Conservation (phyloP, 2,888 invertebrate species). For the Drosophila kuntzei region DNA sequence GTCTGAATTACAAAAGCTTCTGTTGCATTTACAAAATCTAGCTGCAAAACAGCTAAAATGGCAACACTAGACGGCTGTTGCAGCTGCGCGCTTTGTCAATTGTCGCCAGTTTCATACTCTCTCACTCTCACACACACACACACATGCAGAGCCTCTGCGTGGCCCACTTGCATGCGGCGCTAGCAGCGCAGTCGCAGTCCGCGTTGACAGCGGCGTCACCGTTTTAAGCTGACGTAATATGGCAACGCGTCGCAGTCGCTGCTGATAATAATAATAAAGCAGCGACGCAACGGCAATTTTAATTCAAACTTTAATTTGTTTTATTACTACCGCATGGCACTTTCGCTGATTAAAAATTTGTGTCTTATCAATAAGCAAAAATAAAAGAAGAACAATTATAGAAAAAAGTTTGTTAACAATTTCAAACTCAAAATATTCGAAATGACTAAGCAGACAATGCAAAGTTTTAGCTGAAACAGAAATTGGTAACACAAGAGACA, state of each 20-base stretch:
- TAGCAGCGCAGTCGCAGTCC: constrained; percentile 41
- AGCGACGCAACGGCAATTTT: constrained; percentile 32
- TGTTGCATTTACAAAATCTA: neutral
- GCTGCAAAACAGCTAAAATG: neutral
- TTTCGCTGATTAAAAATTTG: constrained; percentile 53
- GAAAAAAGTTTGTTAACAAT: constrained; percentile 24
- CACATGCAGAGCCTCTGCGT: constrained; percentile 28
- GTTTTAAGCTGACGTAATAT: constrained; percentile 52
- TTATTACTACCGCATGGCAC: constrained; percentile 39
- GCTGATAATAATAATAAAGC: constrained; percentile 44
- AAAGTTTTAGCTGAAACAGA: constrained; percentile 12
- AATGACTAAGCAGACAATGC: constrained; percentile 8
- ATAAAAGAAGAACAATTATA: neutral
- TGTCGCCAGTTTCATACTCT: neutral
- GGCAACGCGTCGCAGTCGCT: constrained; percentile 31
- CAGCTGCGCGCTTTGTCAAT: constrained; percentile 46
- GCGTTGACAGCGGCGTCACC: constrained; percentile 16
- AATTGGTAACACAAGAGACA: constrained; percentile 7
- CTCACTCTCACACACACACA: constrained; percentile 1
- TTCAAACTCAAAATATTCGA: constrained; percentile 18
- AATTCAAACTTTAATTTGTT: constrained; percentile 27
- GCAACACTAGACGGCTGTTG: constrained; percentile 16
- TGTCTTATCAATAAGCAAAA: constrained; percentile 7
- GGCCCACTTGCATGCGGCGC: constrained; percentile 56
- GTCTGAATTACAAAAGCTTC: too few relatives aligned